Evolutionary conservation across 2,113 vertebrate species (phyloP), one percentile per base, ranked within the genome.

Genomic region (Alexandromys fortis): DNA sequence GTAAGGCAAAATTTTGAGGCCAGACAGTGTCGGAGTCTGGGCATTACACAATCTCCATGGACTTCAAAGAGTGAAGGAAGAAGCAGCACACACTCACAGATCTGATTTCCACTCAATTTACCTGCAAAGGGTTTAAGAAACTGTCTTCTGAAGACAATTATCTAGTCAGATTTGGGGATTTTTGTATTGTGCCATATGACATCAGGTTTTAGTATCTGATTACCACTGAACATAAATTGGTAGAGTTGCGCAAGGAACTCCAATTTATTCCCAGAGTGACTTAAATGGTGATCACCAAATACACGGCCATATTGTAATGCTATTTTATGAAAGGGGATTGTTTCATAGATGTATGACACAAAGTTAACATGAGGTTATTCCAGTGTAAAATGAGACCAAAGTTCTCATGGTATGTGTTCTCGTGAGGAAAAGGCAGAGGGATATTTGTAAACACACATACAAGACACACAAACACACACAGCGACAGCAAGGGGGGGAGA

Each of bases 1-100:
- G 93, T 96, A 91, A 94, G 93, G 90, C 52, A 94, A 93, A 93
- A 86, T 4, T 76, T 86, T 70, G 52, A 92, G 38, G 24, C 14
- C 72, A 86, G 83, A 86, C 63, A 92, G 92, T 4, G 14, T 63
- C 21, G 70, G 65, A 45, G 28, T 93, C 96, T 92, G 91, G 81
- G 92, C 35, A 73, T 81, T 70, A 90, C 49, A 89, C 75, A 87
- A 72, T 73, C 33, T 93, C 42, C 12, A 63, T 0, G 77, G 70
- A 76, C 75, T 95, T 91, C 85, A 92, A 96, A 95, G 6, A 77
- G 10, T 52, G 75, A 93, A 75, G 38, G 13, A 91, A 61, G 45
- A 81, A 77, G 28, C 94, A 88, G 52, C n/a, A 49, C 24, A 90
- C 7, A 81, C 77, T 81, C 77, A 86, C 5, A 45, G 30, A 82